phyloP scores from a whole-genome alignment of 2,797 vertebrate genomes.

The Parotocinclus haroldoi region DNA sequence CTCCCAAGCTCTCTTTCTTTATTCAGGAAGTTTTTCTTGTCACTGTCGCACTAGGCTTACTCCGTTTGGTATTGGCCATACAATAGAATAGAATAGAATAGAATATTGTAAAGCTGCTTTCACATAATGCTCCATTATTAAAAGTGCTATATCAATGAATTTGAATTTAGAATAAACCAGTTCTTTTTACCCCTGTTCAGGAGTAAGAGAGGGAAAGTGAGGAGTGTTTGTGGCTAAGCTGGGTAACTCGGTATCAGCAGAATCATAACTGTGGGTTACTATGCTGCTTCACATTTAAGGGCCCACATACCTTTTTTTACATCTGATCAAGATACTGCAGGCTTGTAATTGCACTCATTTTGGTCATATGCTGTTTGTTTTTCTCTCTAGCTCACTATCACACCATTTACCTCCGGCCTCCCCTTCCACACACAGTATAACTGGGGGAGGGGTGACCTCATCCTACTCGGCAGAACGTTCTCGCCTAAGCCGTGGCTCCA shows the following conservation, averaged over 20 bases:
- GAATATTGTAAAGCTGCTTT: no score
- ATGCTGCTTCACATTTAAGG: conserved; percentile 9
- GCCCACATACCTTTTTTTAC: conserved; percentile 18
- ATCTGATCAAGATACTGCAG: conserved; percentile 10
- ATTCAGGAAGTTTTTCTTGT: no score
- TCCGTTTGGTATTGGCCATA: no score
- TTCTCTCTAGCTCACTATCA: conserved; percentile 69
- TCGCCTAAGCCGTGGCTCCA: conserved; percentile 83
- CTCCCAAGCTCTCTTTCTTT: no score
- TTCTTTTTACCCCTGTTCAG: neutral
- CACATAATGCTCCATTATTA: no score
- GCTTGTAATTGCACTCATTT: conserved; percentile 6
- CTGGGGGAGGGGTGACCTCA: conserved; percentile 72
- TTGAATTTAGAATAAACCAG: no score
- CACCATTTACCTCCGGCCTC: conserved; percentile 83
- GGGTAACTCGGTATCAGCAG: conserved; percentile 37
- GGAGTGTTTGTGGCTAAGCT: no score
- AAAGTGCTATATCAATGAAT: no score
- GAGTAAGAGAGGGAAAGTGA: conserved; percentile 59
- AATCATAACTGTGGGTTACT: conserved; percentile 16
- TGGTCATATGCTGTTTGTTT: conserved; percentile 2
- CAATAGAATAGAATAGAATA: no score
- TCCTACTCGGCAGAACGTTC: conserved; percentile 80
- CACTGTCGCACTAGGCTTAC: no score
- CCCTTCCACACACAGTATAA: conserved; percentile 89